Evolutionary conservation across 2,113 vertebrate genomes (phyloP).

Genomic region (Semnornis frantzii): DNA sequence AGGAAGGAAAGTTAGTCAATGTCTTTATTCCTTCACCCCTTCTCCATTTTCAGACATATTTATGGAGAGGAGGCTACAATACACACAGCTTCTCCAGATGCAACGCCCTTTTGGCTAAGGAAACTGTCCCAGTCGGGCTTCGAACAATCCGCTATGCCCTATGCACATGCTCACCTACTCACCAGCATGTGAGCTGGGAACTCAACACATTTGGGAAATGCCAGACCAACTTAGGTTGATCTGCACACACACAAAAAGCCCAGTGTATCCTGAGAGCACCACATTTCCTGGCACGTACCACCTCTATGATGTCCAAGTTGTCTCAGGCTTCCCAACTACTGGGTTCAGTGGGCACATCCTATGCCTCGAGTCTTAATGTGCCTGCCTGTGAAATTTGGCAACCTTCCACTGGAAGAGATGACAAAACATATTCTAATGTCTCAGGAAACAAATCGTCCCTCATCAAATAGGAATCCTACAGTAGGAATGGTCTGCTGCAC

Average conservation of each 20-base stretch:
- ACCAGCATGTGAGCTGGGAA: not conserved
- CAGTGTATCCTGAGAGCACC: not conserved
- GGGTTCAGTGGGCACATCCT: not conserved
- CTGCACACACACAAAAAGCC: conserved; percentile 2
- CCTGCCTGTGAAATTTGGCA: not conserved
- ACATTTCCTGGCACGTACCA: not conserved
- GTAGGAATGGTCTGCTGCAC: not conserved
- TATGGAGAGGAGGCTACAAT: not conserved
- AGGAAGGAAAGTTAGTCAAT: not conserved
- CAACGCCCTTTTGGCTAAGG: not conserved
- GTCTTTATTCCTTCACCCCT: not conserved
- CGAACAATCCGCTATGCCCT: not conserved
- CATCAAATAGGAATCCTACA: not conserved
- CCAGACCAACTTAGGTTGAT: conserved; percentile 26
- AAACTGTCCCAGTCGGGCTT: not conserved
- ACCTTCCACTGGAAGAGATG: not conserved
- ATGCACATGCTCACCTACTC: not conserved
- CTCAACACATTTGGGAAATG: not conserved
- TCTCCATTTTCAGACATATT: not conserved
- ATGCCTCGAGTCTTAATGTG: rapidly evolving
- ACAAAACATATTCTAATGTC: not conserved
- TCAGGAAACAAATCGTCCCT: not conserved
- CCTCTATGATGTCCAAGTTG: rapidly evolving
- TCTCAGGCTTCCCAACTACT: not conserved
- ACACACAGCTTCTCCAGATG: not conserved